These are phyloP conservation scores for Poeciliopsis occidentalis DNA, from an alignment of 2,113 vertebrate genomes.

Conservation along the genomic window DNA sequence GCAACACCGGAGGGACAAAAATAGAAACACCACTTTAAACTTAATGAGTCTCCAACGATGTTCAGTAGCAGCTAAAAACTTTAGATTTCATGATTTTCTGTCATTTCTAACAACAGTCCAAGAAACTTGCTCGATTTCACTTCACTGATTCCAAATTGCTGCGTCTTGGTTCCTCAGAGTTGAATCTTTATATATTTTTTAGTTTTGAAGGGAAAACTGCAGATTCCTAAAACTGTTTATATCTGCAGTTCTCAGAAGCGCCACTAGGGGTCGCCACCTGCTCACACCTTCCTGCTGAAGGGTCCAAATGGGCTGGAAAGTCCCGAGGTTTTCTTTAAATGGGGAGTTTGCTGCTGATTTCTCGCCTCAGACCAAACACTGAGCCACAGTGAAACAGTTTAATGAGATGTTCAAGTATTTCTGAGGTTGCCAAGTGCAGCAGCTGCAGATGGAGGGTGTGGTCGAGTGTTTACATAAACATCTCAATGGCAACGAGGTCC, in stretches of 20 bases:
- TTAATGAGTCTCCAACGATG: no score
- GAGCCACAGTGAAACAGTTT: not conserved
- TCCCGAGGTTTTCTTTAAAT: not conserved
- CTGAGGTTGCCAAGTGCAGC: no score
- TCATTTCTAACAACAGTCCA: not conserved
- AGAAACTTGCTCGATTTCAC: not conserved
- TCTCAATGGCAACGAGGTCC: no score
- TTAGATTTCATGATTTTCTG: not conserved
- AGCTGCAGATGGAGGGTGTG: no score
- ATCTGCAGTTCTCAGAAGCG: not conserved
- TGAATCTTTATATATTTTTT: not conserved
- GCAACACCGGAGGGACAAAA: no score
- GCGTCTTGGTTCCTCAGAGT: not conserved
- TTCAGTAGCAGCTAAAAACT: not conserved
- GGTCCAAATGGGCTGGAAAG: not conserved
- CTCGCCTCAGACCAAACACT: not conserved
- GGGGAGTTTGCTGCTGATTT: not conserved
- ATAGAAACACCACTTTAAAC: no score
- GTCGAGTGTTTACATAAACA: no score
- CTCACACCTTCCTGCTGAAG: not conserved
- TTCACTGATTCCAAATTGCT: not conserved
- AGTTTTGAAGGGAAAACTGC: no score
- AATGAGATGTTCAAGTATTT: not conserved
- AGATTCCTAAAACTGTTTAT: not conserved
- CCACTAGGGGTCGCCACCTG: slow-evolving; percentile 14